Evolutionary conservation across 2,797 vertebrate genomes (phyloP).

Genomic region (Semotilus atromaculatus): DNA sequence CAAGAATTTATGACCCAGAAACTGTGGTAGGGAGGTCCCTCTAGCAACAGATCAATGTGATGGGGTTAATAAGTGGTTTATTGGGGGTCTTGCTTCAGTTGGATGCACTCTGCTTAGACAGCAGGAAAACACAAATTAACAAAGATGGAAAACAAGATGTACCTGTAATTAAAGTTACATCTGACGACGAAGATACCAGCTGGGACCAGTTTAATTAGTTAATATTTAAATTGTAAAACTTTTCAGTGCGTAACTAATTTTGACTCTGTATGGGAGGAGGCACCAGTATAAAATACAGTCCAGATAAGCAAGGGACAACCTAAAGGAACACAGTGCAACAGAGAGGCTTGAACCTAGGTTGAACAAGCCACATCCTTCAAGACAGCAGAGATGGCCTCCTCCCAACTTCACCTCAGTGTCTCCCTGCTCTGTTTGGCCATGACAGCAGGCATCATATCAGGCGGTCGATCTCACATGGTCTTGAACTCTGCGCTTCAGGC

Average conservation of each 20-base stretch:
- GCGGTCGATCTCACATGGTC: constrained; percentile 47
- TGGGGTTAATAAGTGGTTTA: constrained; percentile 40
- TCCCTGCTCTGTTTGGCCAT: constrained; percentile 47
- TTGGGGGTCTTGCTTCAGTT: constrained; percentile 13
- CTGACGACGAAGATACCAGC: not conserved
- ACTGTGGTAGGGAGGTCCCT: not conserved
- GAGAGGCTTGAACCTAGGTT: not conserved
- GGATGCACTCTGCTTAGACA: constrained; percentile 5
- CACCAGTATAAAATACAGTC: constrained; percentile 46
- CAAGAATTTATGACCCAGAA: constrained; percentile 18
- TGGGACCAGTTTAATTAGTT: not conserved
- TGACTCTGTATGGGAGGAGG: not conserved
- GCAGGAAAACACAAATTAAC: not conserved
- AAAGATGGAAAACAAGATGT: constrained; percentile 39
- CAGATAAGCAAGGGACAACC: not conserved
- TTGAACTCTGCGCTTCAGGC: constrained; percentile 50
- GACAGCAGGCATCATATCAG: constrained; percentile 45
- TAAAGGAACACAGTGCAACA: constrained; percentile 17
- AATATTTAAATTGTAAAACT: constrained; percentile 31
- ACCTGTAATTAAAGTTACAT: constrained; percentile 2
- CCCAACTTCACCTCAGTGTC: constrained; percentile 46
- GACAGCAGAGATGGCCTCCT: constrained; percentile 47
- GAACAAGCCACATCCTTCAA: constrained; percentile 1
- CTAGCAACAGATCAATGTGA: constrained; percentile 42
- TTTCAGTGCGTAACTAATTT: constrained; percentile 5